Evolutionary conservation across 2,888 invertebrate genomes (phyloP), one percentile per base, ranked within the genome.

Genomic region (Theretra japonica): DNA sequence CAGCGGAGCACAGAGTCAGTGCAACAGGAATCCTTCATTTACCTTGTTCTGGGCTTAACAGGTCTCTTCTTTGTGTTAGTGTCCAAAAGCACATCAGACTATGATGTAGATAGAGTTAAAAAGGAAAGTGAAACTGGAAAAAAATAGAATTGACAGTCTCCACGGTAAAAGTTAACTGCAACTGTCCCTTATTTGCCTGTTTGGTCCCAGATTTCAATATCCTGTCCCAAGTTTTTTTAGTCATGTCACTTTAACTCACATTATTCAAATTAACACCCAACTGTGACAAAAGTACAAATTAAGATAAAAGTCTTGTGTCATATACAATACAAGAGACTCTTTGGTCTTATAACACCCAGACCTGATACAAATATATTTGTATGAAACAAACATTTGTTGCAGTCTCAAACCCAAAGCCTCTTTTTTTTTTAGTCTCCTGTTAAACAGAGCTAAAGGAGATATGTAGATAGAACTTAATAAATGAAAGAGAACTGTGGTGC

Each of bases 11-110:
- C 33, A 0, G 11, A 79, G 6, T 70, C 86, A 1, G 72, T 74
- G 4, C 77, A 76, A 1, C 92, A 93, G 78, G 94, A 94, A 79
- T 57, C 77, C 7, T 60, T 86, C 0, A 56, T 93, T 19, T 88
- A 86, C 57, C 1, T 86, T 2, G 70, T 91, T 57, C 76, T 89
- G 75, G 77, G 75, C 21, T 1, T 91, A 21, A 78, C 80, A 2
- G 75, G 81, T 1, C 48, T 89, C 1, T 90, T 93, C 71, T 1
- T 86, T 1, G 70, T 84, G 2, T 53, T 89, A 0, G 83, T 86
- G 19, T 28, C 83, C 1, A 83, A 86, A 70, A 92, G 92, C 0
- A 82, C 79, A n/a, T 11, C 80, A 1, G 82, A 92, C 71, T 92
- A 90, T 76, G 94, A 94, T 73, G 53, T 68, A 23, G 84, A 88